phyloP scores from a whole-genome alignment of 2,797 vertebrate genomes.

The Chloroceryle inda region DNA sequence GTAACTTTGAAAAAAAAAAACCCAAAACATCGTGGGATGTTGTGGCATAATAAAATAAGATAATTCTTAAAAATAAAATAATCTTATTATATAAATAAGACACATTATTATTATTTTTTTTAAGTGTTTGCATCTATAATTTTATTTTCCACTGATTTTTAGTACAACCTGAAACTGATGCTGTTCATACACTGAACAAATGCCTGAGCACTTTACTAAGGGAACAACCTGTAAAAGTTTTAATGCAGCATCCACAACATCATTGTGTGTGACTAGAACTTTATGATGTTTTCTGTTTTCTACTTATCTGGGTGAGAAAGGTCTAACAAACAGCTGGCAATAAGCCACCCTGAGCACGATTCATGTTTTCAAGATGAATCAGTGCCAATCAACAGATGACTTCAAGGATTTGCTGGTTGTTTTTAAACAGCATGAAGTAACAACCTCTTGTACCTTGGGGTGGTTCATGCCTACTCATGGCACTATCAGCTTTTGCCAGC shows the following conservation, averaged over 20 bases:
- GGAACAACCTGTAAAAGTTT: background rate
- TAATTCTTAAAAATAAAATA: too few relatives aligned
- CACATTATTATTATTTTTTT: background rate
- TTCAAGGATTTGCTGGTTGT: background rate
- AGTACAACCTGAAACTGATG: background rate
- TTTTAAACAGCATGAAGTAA: background rate
- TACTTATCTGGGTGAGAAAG: background rate
- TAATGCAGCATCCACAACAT: background rate
- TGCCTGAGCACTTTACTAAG: background rate
- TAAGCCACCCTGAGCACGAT: background rate
- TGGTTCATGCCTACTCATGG: conserved; percentile 1
- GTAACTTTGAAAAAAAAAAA: background rate
- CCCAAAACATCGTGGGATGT: background rate
- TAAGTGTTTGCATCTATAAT: background rate
- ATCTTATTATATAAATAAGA: too few relatives aligned
- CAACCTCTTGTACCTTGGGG: background rate
- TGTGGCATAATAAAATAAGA: too few relatives aligned
- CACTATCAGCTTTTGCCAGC: conserved; percentile 31
- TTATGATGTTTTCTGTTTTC: background rate
- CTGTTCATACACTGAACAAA: background rate
- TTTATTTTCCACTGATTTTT: background rate
- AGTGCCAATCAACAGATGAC: background rate
- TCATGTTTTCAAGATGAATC: background rate
- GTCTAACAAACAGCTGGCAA: background rate
- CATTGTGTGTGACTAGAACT: background rate